Evolutionary conservation across 1,140 invertebrate genomes (phyloP).

Genomic region (Manduca sexta): DNA sequence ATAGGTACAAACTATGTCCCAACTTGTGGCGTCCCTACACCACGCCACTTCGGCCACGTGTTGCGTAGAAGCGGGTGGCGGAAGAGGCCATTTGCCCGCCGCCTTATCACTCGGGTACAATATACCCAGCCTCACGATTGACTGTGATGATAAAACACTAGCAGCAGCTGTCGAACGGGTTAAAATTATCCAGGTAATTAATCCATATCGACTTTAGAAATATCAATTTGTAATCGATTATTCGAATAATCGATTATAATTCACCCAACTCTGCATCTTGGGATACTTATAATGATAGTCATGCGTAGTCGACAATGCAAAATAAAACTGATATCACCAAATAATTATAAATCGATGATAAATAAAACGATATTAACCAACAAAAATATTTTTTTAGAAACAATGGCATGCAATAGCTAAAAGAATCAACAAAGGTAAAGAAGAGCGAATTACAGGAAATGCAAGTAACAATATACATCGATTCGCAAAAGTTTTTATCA

Average conservation of each 20-base stretch:
- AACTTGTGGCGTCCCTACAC: slow-evolving; percentile 68
- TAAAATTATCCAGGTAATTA: slow-evolving; percentile 71
- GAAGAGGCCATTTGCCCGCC: slow-evolving; percentile 88
- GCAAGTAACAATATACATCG: slow-evolving; percentile 31
- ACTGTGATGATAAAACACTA: slow-evolving; percentile 72
- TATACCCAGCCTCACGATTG: slow-evolving; percentile 85
- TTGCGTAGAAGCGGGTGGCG: slow-evolving; percentile 89
- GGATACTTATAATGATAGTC: too few relatives aligned
- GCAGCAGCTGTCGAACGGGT: slow-evolving; percentile 32
- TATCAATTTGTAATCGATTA: too few relatives aligned
- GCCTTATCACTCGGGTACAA: slow-evolving; percentile 81
- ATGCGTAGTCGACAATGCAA: too few relatives aligned
- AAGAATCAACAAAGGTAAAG: slow-evolving; percentile 29
- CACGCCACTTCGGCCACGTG: slow-evolving; percentile 37
- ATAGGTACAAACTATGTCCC: slow-evolving; percentile 70
- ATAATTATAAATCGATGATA: too few relatives aligned
- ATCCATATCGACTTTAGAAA: too few relatives aligned
- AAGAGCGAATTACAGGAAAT: slow-evolving; percentile 12
- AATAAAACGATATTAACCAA: too few relatives aligned
- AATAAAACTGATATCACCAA: too few relatives aligned
- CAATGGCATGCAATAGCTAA: slow-evolving; percentile 61
- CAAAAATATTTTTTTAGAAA: slow-evolving; percentile 36
- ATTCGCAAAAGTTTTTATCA: slow-evolving; percentile 42
- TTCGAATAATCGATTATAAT: too few relatives aligned
- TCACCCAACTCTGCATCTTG: too few relatives aligned